These are phyloP conservation scores for Drosophila suboccidentalis DNA, from an alignment of 2,888 invertebrate genomes.

Conservation along the genomic window DNA sequence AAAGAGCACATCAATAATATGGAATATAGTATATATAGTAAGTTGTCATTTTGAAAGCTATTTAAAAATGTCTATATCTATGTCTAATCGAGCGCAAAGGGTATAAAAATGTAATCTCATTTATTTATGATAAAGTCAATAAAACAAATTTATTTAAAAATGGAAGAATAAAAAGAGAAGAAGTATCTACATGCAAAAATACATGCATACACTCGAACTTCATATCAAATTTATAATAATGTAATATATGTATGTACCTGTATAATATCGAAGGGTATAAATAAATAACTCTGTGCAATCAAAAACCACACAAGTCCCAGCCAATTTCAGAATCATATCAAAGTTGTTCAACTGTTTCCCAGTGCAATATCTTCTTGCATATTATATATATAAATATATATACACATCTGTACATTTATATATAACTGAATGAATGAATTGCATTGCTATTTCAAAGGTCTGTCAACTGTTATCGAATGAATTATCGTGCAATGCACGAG, in stretches of 20 bases:
- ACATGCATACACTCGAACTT: too few relatives aligned
- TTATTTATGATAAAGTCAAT: too few relatives aligned
- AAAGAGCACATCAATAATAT: neutral
- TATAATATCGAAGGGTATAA: neutral
- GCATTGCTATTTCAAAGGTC: constrained; percentile 5
- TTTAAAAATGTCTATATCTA: too few relatives aligned
- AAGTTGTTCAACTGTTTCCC: neutral
- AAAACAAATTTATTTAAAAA: too few relatives aligned
- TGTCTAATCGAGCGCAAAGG: too few relatives aligned
- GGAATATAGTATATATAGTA: neutral
- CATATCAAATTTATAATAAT: too few relatives aligned
- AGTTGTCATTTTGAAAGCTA: neutral
- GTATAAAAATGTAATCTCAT: too few relatives aligned
- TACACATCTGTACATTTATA: neutral
- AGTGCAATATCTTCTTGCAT: neutral
- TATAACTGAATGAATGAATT: neutral
- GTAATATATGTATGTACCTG: too few relatives aligned
- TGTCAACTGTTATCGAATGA: constrained; percentile 12
- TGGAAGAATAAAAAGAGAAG: too few relatives aligned
- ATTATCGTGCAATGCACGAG: constrained; percentile 3
- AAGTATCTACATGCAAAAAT: too few relatives aligned
- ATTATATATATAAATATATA: neutral
- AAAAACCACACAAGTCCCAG: neutral
- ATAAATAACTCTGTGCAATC: neutral
- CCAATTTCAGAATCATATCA: neutral